Base-by-base conservation (phyloP, 2,888 invertebrate genomes). In the Trisateles emortualis region DNA sequence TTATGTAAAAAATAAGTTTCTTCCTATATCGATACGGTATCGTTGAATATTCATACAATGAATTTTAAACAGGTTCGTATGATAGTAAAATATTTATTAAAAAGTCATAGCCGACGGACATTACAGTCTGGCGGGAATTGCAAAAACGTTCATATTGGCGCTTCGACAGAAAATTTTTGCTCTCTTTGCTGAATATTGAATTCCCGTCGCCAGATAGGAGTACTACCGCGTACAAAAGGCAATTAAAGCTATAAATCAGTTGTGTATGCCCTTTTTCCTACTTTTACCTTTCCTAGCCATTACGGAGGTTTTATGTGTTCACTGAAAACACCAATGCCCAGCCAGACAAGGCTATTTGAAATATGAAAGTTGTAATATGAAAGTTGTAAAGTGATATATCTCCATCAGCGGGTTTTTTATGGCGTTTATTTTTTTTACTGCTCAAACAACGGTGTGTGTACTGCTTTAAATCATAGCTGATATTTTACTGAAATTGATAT, bases 221-320 rank as follows among this genome's bases (percentile, higher is more conserved):
- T 70, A 75, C 64, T 73, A 68, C 75, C 77, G 75, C 76, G 80
- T 79, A 81, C 83, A 87, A 86, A 84, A 79, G 84, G 83, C 88
- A 89, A 89, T 90, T 88, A 88, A 90, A 86, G 75, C 78, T 64
- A 86, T 91, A 90, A 90, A 90, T 91, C 90, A 90, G 78, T 78
- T 84, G 80, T 79, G 78, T 78, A 71, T 78, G 77, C 78, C 74
- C 67, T 76, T 76, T 80, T 74, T 72, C 73, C 68, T 66, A 64
- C 74, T 80, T 84, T 81, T 81, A 75, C 78, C 77, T 77, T 72
- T 77, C 71, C 73, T 62, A 69, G 67, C 80, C 76, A 81, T 83
- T 81, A 81, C 76, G 74, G 54, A 50, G 76, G 77, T 83, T 88
- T 88, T 85, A 85, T 84, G 83, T 78, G 78, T 72, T 73, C 72